Base-by-base conservation (phyloP, 2,797 vertebrate species). In the Danio albolineatus region DNA sequence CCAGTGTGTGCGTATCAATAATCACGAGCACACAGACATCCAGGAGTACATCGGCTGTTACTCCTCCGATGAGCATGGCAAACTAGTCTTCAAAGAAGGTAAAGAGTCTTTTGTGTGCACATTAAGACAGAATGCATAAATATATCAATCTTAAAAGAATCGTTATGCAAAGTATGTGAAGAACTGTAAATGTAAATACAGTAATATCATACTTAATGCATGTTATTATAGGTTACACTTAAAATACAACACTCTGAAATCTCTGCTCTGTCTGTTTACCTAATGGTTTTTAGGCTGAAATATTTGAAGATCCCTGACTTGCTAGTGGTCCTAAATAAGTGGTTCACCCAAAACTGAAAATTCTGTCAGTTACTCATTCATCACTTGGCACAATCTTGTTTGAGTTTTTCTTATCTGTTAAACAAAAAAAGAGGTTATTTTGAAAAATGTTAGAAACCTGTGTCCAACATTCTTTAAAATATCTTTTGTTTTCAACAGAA, bases 41-140 rank as follows among this genome's bases (percentile, higher is more conserved):
- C 98, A 99, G 84, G 98, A 99, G 72, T 99, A 99, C 87, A 95
- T 99, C 36, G 97, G 98, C 85, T 98, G 98, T 87, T 99, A 99
- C 19, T 96, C 96, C 0, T 97, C 97, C 0, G 94, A 97, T 14
- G 85, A 93, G 48, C 89, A 91, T 5, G 97, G 97, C 76, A 97
- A 97, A 84, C 82, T 99, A 85, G 87, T 96, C 36, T 99, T 99
- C 90, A 96, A 95, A 86, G 98, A 99, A 94, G 98, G 97, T 99
- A 89, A 1, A 83, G 48, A 14, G 4, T 2, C 7, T n/a, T 73
- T 61, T 9, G 6, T 16, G 21, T 36, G n/a, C 16, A 28, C 17
- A 13, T 39, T 51, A 38, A 6, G 6, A 71, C 21, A 38, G 10
- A 16, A 9, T 44, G 5, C 8, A 43, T 57, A 17, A 54, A 10